Base-by-base conservation (phyloP, 2,113 vertebrate genomes). In the Hylia prasina region DNA sequence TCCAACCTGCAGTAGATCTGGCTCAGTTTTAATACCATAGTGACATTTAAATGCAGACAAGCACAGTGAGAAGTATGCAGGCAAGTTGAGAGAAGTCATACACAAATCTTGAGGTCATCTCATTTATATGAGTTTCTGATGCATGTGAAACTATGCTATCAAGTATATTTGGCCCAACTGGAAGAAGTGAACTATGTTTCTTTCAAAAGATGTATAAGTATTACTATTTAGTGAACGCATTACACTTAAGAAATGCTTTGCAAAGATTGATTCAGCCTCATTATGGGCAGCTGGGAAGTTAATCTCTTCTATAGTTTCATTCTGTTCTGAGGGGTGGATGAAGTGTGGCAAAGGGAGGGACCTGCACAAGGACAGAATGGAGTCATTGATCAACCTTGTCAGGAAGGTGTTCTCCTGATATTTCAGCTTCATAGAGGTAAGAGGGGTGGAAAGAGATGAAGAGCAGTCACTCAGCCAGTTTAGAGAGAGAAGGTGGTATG, bases 301-400 rank as follows among this genome's bases (percentile, higher is more conserved):
- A 95, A 97, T 97, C 94, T 96, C 88, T 97, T 96, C 96, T 96
- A 0, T 97, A 97, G 96, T 97, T 96, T 97, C 93, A 96, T 96
- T 96, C 93, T 96, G 86, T 95, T 97, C 93, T 96, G 96, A 96
- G 96, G 93, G 92, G 96, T 96, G 95, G 95, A 92, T 97, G 94
- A 75, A 97, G 96, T 97, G 51, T 96, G 94, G 93, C 93, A 96
- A 92, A 92, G 95, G 96, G 94, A 96, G 93, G 96, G 96, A 96
- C 94, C 94, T 95, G 96, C 95, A 96, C 90, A 96, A 94, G 93
- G 83, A 96, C 95, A 96, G 92, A 94, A 93, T 97, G 96, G 92
- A 96, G 72, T 94, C 96, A 94, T 97, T 97, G 94, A 95, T 93
- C 92, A 96, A 96, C 96, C 95, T 96, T 95, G 88, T 96, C 94